Conservation (phyloP, 2,888 invertebrate genomes). For the Heliconius charithonia region DNA sequence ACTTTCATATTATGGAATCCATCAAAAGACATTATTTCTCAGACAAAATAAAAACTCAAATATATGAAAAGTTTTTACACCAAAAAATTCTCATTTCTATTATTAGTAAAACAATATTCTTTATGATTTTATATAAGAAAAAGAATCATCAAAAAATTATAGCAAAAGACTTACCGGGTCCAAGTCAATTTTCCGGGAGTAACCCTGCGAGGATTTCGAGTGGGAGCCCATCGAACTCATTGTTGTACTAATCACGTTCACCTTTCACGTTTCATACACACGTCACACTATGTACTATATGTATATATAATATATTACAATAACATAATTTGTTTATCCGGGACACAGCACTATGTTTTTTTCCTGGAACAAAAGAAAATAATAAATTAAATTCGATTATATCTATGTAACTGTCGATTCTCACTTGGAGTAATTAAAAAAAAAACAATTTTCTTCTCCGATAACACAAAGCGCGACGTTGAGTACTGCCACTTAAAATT, state of each 20-base stretch:
- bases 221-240: slow-evolving; percentile 66
- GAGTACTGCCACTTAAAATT: neutral
- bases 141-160: neutral
- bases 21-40: no score
- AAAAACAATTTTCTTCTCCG: neutral
- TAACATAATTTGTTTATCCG: slow-evolving; percentile 57
- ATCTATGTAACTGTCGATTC: no score
- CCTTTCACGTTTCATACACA: slow-evolving; percentile 52
- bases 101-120: no score
- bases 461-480: neutral
- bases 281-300: slow-evolving; percentile 68
- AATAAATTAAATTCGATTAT: neutral
- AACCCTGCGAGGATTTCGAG: slow-evolving; percentile 74
- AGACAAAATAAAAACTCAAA: no score
- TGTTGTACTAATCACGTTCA: slow-evolving; percentile 57
- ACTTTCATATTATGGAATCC: no score
- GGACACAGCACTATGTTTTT: slow-evolving; percentile 52
- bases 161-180: slow-evolving; percentile 81
- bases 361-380: slow-evolving; percentile 63
- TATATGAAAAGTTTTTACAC: no score
- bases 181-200: slow-evolving; percentile 90
- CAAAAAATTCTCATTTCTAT: no score
- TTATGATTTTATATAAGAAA: neutral
- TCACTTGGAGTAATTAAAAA: no score
- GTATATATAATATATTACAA: slow-evolving; percentile 61